Evolutionary conservation across 2,888 invertebrate species (phyloP).

Genomic region (Pediacus dermestoides): DNA sequence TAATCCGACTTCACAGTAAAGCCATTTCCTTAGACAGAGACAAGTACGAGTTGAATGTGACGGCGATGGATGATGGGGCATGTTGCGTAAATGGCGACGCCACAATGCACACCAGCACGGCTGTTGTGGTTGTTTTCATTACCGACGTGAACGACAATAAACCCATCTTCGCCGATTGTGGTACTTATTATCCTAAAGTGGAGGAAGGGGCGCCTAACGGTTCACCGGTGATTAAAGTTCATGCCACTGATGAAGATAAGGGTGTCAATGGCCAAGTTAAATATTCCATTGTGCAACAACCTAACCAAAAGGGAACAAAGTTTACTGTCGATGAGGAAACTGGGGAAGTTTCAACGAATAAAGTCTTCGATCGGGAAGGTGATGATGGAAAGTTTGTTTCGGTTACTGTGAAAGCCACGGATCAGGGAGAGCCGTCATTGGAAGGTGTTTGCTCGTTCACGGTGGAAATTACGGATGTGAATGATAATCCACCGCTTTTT

Average conservation of each 20-base stretch:
- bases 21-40: conserved; percentile 85
- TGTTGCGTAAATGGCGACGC: conserved; percentile 89
- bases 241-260: conserved; percentile 93
- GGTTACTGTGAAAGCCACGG: conserved; percentile 95
- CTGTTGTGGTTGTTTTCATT: conserved; percentile 93
- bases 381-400: conserved; percentile 96
- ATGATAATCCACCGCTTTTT: conserved; percentile 94
- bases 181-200: conserved; percentile 88
- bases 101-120: conserved; percentile 88
- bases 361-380: conserved; percentile 95
- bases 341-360: conserved; percentile 91
- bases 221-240: conserved; percentile 86
- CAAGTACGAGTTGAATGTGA: conserved; percentile 94
- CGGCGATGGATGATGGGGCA: conserved; percentile 95
- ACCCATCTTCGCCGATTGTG: conserved; percentile 91
- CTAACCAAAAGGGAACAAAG: conserved; percentile 91
- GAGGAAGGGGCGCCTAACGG: conserved; percentile 94
- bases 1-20: conserved; percentile 84
- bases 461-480: conserved; percentile 95
- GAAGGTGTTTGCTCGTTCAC: conserved; percentile 99
- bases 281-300: conserved; percentile 95
- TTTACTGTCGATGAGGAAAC: conserved; percentile 95
- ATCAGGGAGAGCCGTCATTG: conserved; percentile 95
- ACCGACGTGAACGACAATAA: conserved; percentile 97
- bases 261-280: conserved; percentile 94